Conservation (phyloP, 1,140 invertebrate genomes). For the Marisa cornuarietis region DNA sequence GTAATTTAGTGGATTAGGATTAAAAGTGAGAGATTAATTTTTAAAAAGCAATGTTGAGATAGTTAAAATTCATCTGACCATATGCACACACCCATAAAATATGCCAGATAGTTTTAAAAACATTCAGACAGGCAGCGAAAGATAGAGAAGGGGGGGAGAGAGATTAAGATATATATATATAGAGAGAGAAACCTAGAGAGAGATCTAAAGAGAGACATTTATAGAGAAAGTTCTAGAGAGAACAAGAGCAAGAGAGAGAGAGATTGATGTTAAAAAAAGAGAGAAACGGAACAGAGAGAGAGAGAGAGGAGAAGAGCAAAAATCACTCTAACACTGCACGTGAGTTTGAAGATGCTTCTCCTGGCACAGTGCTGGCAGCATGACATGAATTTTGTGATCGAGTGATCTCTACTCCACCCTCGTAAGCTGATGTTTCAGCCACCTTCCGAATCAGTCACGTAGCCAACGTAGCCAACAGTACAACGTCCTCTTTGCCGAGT, state of each 20-base stretch:
- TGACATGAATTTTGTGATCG: not conserved
- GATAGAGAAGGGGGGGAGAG: not conserved
- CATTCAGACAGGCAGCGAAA: not conserved
- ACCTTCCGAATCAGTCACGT: too few species aligned
- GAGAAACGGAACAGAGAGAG: not conserved
- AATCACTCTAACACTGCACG: too few species aligned
- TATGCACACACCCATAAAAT: too few species aligned
- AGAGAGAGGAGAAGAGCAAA: not conserved
- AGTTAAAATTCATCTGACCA: too few species aligned
- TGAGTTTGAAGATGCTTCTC: not conserved
- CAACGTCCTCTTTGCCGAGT: too few species aligned
- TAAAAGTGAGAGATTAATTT: too few species aligned
- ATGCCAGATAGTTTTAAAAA: too few species aligned
- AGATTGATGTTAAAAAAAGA: not conserved
- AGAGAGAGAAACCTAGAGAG: too few species aligned
- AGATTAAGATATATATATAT: not conserved
- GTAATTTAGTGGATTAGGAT: too few species aligned
- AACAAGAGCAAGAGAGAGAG: constrained; percentile 1
- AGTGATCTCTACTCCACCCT: not conserved
- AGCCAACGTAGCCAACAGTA: too few species aligned
- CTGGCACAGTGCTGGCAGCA: not conserved
- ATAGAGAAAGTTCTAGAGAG: not conserved
- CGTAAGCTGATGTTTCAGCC: too few species aligned
- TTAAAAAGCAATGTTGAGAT: too few species aligned
- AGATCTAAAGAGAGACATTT: not conserved